Evolutionary conservation across 2,113 vertebrate genomes (phyloP).

Genomic region (Carettochelys insculpta): DNA sequence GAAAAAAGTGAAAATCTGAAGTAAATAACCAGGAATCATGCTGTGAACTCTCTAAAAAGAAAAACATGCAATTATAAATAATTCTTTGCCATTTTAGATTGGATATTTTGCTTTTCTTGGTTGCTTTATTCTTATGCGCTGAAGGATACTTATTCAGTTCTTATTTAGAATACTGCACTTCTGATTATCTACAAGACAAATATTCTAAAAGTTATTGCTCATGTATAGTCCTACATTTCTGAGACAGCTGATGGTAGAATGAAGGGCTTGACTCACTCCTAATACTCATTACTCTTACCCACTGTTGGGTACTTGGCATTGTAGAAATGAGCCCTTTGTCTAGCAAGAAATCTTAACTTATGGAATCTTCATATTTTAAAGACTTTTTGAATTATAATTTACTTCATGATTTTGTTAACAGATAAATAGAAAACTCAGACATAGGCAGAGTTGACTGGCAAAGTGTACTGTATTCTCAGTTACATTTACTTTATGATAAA

Average conservation of each 20-base stretch:
- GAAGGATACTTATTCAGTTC: slow-evolving; percentile 2
- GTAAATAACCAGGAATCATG: slow-evolving; percentile 64
- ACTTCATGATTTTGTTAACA: background rate
- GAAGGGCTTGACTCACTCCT: background rate
- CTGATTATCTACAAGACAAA: background rate
- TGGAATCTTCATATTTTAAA: slow-evolving; percentile 17
- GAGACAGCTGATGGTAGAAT: background rate
- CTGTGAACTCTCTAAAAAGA: slow-evolving; percentile 37
- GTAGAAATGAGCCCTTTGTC: background rate
- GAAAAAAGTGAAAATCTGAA: slow-evolving; percentile 60
- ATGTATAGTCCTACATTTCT: slow-evolving; percentile 8
- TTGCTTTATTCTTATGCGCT: background rate
- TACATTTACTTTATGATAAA: slow-evolving; percentile 44
- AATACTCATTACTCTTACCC: background rate
- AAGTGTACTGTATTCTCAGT: slow-evolving; percentile 21
- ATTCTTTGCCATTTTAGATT: slow-evolving; percentile 18
- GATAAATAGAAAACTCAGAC: slow-evolving; percentile 1
- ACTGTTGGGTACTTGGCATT: background rate
- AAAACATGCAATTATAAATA: slow-evolving; percentile 35
- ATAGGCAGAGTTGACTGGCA: background rate
- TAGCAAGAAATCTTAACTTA: slow-evolving; percentile 5
- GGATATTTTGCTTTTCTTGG: slow-evolving; percentile 52
- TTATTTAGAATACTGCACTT: slow-evolving; percentile 13
- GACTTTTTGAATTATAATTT: slow-evolving; percentile 4
- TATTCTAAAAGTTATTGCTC: slow-evolving; percentile 19